phyloP scores from a whole-genome alignment of 2,797 vertebrate species.

The Acipenser transmontanus region DNA sequence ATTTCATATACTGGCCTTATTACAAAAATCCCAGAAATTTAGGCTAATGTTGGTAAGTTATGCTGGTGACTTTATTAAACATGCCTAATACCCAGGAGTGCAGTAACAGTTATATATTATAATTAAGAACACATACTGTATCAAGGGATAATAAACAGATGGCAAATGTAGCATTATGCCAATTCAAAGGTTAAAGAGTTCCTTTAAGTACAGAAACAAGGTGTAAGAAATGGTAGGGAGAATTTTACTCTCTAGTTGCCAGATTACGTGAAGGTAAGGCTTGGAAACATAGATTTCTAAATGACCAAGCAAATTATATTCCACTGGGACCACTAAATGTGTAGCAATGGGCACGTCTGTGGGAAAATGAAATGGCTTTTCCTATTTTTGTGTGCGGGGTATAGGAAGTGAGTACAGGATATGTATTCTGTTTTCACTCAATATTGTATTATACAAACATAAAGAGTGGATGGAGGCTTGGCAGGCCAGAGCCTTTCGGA shows the following conservation, averaged over 20 bases:
- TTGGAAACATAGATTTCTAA: constrained; percentile 43
- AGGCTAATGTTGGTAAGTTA: no score
- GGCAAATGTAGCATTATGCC: background rate
- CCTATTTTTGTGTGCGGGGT: background rate
- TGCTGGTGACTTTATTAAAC: no score
- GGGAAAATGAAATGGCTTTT: constrained; percentile 12
- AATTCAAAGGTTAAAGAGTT: background rate
- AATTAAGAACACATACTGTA: no score
- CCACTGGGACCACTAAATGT: background rate
- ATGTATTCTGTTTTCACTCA: constrained; percentile 11
- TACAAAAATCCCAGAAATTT: no score
- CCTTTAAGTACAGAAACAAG: constrained; percentile 40
- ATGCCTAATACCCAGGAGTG: no score
- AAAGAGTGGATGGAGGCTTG: constrained; percentile 6
- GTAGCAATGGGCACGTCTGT: background rate
- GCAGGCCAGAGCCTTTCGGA: constrained; percentile 2
- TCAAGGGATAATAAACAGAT: no score
- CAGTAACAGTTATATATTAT: no score
- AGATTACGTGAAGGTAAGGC: no score
- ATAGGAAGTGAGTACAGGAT: constrained; percentile 11
- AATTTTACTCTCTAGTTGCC: no score
- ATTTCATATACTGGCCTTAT: no score
- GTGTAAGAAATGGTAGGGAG: background rate
- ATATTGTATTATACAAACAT: constrained; percentile 12
- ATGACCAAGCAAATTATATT: constrained; percentile 43